phyloP scores from a whole-genome alignment of 2,797 vertebrate genomes.

The Yasuhikotakia modesta region DNA sequence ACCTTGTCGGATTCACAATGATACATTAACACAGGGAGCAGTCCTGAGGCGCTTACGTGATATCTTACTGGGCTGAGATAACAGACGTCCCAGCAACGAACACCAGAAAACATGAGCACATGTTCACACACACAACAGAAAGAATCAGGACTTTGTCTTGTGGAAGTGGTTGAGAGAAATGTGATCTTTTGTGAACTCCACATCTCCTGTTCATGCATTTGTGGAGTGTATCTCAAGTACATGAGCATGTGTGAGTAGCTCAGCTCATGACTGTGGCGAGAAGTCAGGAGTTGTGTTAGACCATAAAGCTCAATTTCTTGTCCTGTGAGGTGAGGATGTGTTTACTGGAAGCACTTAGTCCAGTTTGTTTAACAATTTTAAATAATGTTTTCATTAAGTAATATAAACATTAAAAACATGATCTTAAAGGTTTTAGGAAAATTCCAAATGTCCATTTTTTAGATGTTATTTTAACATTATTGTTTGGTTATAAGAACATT shows the following conservation, averaged over 20 bases:
- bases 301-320: not conserved
- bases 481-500: too few species aligned
- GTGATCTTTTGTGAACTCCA: constrained; percentile 56
- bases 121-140: constrained; percentile 30
- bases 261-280: constrained; percentile 47
- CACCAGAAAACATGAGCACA: constrained; percentile 18
- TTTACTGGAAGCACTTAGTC: not conserved
- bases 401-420: too few species aligned
- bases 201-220: constrained; percentile 49
- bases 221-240: constrained; percentile 14
- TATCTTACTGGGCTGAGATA: not conserved
- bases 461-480: too few species aligned
- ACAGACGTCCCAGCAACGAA: not conserved
- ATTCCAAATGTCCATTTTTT: too few species aligned
- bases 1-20: not conserved
- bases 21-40: constrained; percentile 22
- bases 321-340: not conserved
- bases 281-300: constrained; percentile 39
- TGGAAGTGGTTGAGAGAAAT: constrained; percentile 36
- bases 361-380: too few species aligned
- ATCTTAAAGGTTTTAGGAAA: too few species aligned
- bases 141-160: constrained; percentile 57
- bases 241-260: constrained; percentile 20
- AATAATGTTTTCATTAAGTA: too few species aligned
- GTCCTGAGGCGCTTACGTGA: constrained; percentile 2